phyloP scores from a whole-genome alignment of 2,113 vertebrate species.

The Salvelinus alpinus region DNA sequence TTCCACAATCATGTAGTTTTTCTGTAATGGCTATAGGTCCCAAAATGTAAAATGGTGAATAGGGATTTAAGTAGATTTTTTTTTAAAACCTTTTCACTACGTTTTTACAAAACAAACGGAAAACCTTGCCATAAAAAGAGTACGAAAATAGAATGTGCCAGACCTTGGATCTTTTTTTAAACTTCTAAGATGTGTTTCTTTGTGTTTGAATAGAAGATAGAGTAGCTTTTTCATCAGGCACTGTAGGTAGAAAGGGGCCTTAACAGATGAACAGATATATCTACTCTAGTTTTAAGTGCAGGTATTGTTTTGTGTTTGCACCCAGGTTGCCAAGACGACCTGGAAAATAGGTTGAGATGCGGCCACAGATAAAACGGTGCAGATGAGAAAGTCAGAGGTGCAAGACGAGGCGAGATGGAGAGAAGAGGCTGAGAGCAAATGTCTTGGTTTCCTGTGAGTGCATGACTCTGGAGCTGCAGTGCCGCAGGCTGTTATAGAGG shows the following conservation, averaged over 20 bases:
- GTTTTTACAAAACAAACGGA: conserved; percentile 6
- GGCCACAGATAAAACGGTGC: conserved; percentile 64
- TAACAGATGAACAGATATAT: conserved; percentile 69
- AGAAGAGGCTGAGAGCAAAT: conserved; percentile 17
- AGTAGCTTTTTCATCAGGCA: conserved; percentile 24
- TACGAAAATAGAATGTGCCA: conserved; percentile 44
- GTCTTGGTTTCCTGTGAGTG: conserved; percentile 50
- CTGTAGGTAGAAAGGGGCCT: conserved; percentile 54
- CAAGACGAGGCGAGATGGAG: conserved; percentile 31
- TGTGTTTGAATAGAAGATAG: conserved; percentile 35
- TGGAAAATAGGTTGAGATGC: conserved; percentile 74
- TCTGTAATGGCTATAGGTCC: too few relatives aligned
- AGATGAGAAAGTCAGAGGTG: conserved; percentile 48
- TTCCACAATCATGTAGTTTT: too few relatives aligned
- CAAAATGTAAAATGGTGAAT: not conserved
- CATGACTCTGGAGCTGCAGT: conserved; percentile 21
- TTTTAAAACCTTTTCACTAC: conserved; percentile 6
- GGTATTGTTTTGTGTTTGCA: conserved; percentile 56
- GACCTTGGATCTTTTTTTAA: conserved; percentile 14
- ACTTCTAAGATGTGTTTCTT: conserved; percentile 44
- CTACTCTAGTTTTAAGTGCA: conserved; percentile 54
- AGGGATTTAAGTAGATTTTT: not conserved
- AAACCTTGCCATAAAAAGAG: not conserved
- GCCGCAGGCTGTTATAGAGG: conserved; percentile 15
- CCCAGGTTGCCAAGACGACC: conserved; percentile 72